phyloP scores from a whole-genome alignment of 2,113 vertebrate genomes.

The Rafetus swinhoei region DNA sequence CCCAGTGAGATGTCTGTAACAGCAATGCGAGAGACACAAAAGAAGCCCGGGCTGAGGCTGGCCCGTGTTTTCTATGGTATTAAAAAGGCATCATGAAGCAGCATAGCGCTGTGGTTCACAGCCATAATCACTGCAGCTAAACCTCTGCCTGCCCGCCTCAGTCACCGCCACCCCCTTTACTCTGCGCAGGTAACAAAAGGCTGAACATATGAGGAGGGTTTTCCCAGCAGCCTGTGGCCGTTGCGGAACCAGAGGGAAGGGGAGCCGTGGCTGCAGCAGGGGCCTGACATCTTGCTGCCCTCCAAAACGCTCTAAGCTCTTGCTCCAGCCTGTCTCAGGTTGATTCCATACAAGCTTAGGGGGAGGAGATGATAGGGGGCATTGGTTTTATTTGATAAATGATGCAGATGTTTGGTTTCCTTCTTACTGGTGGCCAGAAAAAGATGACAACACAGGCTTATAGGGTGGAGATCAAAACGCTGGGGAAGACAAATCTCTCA shows the following conservation, averaged over 20 bases:
- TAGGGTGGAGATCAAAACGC: rapidly evolving
- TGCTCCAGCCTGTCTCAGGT: background rate
- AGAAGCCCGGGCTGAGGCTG: background rate
- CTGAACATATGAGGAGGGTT: rapidly evolving
- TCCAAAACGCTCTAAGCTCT: rapidly evolving
- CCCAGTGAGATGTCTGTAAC: background rate
- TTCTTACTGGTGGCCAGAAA: background rate
- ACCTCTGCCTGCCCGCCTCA: background rate
- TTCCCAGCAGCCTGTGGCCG: rapidly evolving
- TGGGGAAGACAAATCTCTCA: background rate
- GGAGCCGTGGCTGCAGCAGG: rapidly evolving
- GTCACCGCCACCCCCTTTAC: background rate
- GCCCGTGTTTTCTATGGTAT: background rate
- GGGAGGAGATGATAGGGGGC: background rate
- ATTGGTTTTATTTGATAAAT: background rate
- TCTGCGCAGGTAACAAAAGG: rapidly evolving
- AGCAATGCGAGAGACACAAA: rapidly evolving
- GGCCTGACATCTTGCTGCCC: background rate
- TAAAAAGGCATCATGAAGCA: background rate
- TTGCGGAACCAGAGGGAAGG: rapidly evolving
- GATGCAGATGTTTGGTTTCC: rapidly evolving
- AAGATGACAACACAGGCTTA: rapidly evolving
- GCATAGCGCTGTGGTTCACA: background rate
- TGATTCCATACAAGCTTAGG: background rate
- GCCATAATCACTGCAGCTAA: rapidly evolving